Evolutionary conservation across 1,140 invertebrate species (phyloP).

Genomic region (Eriocheir sinensis): DNA sequence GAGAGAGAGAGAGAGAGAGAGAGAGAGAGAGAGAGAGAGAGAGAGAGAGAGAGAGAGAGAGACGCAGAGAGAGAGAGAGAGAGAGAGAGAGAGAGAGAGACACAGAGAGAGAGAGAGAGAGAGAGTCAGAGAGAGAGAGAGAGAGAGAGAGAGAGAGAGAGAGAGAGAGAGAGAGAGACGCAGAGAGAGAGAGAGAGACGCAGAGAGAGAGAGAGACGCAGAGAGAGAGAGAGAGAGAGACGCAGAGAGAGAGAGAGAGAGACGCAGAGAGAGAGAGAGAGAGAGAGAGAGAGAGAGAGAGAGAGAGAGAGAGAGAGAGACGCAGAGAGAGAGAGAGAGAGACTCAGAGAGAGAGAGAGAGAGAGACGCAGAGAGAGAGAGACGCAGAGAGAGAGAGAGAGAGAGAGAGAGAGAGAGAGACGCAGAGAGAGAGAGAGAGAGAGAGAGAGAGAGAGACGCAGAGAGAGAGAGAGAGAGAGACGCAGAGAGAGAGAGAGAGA

Average conservation of each 20-base stretch:
- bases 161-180: not conserved
- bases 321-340: not conserved
- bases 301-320: conserved; percentile 37
- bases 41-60: not conserved
- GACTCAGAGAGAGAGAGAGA: not conserved
- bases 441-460: not conserved
- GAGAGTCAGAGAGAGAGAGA: not conserved
- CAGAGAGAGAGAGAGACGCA: not conserved
- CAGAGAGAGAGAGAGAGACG: not conserved
- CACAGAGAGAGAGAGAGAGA: not conserved
- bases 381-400: not conserved
- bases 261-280: not conserved
- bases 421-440: conserved; percentile 29
- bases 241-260: not conserved
- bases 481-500: conserved; percentile 25
- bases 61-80: not conserved
- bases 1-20: not conserved
- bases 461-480: conserved; percentile 41
- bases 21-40: not conserved
- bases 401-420: conserved; percentile 5
- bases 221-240: not conserved
- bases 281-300: not conserved
- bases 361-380: not conserved
- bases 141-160: not conserved
- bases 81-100: not conserved